phyloP scores from a whole-genome alignment of 1,140 invertebrate genomes.

The Oedothorax gibbosus region DNA sequence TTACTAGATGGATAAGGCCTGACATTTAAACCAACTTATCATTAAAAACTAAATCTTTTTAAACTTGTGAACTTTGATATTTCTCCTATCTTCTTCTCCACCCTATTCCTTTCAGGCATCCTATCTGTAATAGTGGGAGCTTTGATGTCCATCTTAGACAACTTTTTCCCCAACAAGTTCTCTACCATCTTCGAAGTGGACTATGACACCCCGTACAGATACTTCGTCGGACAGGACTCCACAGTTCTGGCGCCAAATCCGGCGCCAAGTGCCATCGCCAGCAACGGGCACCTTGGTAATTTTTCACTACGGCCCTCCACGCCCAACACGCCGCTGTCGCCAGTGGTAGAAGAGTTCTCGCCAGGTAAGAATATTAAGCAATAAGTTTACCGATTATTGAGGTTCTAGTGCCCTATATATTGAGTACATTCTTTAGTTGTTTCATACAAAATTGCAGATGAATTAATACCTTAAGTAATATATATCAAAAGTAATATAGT shows the following conservation, averaged over 20 bases:
- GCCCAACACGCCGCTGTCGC: no score
- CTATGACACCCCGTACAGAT: constrained; percentile 87
- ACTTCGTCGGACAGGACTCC: constrained; percentile 64
- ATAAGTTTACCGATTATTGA: neutral
- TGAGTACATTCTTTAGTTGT: no score
- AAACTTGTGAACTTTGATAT: constrained; percentile 65
- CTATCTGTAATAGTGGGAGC: constrained; percentile 80
- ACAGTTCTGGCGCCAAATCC: constrained; percentile 6
- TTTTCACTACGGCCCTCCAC: no score
- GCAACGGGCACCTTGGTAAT: neutral
- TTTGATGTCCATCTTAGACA: constrained; percentile 82
- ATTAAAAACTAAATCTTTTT: no score
- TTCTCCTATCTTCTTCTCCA: neutral
- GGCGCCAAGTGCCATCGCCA: neutral
- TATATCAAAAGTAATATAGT: no score
- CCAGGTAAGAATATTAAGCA: no score
- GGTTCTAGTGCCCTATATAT: no score
- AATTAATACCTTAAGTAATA: no score
- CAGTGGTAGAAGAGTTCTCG: no score
- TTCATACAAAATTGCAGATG: no score
- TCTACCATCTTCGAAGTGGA: constrained; percentile 92
- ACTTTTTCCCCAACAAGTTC: constrained; percentile 89
- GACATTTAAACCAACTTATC: no score
- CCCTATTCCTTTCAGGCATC: constrained; percentile 73
- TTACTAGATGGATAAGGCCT: no score